These are phyloP conservation scores for Cecidostiba fungosa DNA, from an alignment of 2,888 invertebrate species.

Conservation along the genomic window DNA sequence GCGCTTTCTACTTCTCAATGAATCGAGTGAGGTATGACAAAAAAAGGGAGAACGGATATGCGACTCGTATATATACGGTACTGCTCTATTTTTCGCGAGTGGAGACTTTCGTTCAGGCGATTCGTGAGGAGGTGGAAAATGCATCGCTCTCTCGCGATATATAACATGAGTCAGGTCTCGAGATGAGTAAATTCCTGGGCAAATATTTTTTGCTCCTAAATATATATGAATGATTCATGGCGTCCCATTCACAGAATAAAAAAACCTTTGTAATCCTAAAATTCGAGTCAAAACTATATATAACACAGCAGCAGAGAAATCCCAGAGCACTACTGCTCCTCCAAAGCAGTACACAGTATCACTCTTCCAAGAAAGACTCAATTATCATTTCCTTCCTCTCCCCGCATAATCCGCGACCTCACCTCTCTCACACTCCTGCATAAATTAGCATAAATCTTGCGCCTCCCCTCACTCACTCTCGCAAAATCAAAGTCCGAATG, in stretches of 20 bases:
- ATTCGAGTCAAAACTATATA: no score
- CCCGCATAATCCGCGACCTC: neutral
- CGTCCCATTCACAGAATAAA: neutral
- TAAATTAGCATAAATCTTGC: constrained; percentile 58
- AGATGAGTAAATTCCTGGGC: neutral
- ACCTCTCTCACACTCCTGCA: constrained; percentile 22
- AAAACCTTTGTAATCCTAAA: no score
- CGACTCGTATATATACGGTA: neutral
- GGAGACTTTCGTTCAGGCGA: constrained; percentile 3
- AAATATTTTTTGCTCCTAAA: neutral
- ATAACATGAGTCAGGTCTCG: no score
- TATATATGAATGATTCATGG: neutral
- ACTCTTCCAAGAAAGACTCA: constrained; percentile 24
- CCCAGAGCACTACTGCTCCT: neutral
- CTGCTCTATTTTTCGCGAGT: constrained; percentile 14
- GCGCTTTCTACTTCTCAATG: constrained; percentile 18
- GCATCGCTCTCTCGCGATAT: no score
- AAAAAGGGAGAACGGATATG: constrained; percentile 33
- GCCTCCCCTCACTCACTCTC: neutral
- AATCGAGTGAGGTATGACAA: neutral
- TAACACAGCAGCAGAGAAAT: neutral
- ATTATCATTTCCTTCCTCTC: constrained; percentile 45
- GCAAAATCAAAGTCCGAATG: constrained; percentile 14
- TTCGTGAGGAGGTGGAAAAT: neutral
- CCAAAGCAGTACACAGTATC: neutral